Base-by-base conservation (phyloP, 2,113 vertebrate genomes). In the Pachyramphus minor region DNA sequence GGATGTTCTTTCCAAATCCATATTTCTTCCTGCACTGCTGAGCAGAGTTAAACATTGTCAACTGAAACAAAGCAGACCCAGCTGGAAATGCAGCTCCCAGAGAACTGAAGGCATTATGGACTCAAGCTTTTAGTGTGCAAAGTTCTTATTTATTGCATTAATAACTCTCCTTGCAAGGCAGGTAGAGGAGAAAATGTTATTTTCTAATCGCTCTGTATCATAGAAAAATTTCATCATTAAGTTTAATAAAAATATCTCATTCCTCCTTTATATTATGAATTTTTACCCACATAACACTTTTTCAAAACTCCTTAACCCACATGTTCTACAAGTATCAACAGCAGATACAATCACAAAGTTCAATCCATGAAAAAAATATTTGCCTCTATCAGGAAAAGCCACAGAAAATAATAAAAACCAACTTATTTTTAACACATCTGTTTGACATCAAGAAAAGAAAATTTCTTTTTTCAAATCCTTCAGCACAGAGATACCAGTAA, bases 61-160 rank as follows among this genome's bases (percentile, higher is more conserved):
- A 90, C 69, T 83, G 93, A 96, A 79, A 88, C 27, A 94, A 93
- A 97, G 85, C 93, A 97, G 93, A 88, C 28, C 11, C 93, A 92
- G 96, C 85, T 96, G 95, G 79, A 80, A 92, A 68, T 0, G 23
- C 83, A 68, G 85, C 92, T 88, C 85, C 74, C 27, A 66, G 35
- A 22, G 49, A 12, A 58, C 7, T 15, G 11, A 39, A 81, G 50
- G 4, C 58, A 22, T 31, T 12, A 59, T 6, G 37, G 4, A 33
- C 45, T 74, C 62, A 8, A 69, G 49, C 11, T 63, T 71, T 2
- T 3, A 37, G 15, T 14, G 5, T 6, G 27, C 31, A 39, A 42
- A 87, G 31, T 24, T 31, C 42, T 62, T 28, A 39, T 27, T 37
- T 14, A 4, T 9, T 37, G 2, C n/a, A 27, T 39, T 58, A 5